A percentile compares a stretch with the other conserved stretches of the same genome.
Conservation (phyloP, 2,888 invertebrate species). For the Ernsta delagoae region DNA sequence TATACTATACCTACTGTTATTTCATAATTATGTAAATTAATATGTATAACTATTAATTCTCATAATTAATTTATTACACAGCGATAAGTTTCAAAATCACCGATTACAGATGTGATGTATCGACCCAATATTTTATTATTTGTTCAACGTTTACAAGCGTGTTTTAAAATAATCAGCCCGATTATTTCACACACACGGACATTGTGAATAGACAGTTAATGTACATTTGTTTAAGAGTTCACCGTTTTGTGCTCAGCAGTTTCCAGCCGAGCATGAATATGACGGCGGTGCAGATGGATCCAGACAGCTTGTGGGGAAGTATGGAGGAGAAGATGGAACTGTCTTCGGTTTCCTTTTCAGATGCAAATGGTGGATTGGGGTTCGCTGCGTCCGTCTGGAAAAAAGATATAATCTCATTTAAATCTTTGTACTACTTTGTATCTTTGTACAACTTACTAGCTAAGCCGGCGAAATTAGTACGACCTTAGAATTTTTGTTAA, state of each 20-base stretch:
- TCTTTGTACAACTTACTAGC: no score
- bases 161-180: conserved; percentile 40
- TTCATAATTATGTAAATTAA: no score
- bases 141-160: conserved; percentile 33
- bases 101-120: no score
- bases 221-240: conserved; percentile 53
- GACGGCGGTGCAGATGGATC: conserved; percentile 86
- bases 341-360: conserved; percentile 56
- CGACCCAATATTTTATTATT: background rate
- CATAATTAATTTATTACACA: no score
- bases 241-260: conserved; percentile 81
- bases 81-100: no score
- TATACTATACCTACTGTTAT: no score
- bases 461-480: no score
- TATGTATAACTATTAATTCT: no score
- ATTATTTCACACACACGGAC: conserved; percentile 43
- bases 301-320: conserved; percentile 82
- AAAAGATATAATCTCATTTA: conserved; percentile 22
- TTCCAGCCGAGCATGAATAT: conserved; percentile 87
- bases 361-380: conserved; percentile 45
- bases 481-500: no score
- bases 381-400: conserved; percentile 71
- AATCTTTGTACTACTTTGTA: no score
- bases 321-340: conserved; percentile 84
- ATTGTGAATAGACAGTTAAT: background rate